Evolutionary conservation across 2,888 invertebrate genomes (phyloP).

Genomic region (Lasioglossum morio): DNA sequence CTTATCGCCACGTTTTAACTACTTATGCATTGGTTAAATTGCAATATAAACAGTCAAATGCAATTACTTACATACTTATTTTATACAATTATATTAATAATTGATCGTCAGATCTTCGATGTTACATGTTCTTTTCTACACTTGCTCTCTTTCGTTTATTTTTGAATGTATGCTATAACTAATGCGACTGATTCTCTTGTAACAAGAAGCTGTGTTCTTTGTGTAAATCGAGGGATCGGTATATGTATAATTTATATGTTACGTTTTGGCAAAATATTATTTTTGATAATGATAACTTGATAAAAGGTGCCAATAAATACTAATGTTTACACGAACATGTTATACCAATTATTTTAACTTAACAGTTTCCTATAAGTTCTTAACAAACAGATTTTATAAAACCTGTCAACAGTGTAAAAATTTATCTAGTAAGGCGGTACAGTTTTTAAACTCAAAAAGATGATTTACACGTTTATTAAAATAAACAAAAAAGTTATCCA

Average conservation of each 20-base stretch:
- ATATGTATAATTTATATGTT: slow-evolving; percentile 55
- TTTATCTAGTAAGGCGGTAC: neutral
- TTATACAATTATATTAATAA: too few species aligned
- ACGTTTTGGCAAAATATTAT: slow-evolving; percentile 63
- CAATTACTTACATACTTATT: neutral
- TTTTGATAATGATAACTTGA: slow-evolving; percentile 62
- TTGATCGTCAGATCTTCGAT: neutral
- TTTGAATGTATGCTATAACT: neutral
- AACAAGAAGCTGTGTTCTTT: neutral
- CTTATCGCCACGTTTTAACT: neutral
- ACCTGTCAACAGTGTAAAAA: neutral
- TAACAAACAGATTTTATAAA: neutral
- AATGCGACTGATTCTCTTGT: neutral
- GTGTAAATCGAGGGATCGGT: neutral
- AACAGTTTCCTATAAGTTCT: slow-evolving; percentile 14
- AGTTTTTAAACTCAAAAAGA: neutral
- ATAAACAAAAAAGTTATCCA: neutral
- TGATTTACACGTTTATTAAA: neutral
- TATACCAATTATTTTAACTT: slow-evolving; percentile 26
- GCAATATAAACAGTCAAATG: neutral
- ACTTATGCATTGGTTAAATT: neutral
- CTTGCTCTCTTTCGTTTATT: neutral
- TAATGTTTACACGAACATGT: slow-evolving; percentile 48
- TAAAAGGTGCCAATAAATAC: slow-evolving; percentile 66
- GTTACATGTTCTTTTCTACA: neutral